Conservation (phyloP, 1,140 invertebrate genomes). For the Idris sp. region DNA sequence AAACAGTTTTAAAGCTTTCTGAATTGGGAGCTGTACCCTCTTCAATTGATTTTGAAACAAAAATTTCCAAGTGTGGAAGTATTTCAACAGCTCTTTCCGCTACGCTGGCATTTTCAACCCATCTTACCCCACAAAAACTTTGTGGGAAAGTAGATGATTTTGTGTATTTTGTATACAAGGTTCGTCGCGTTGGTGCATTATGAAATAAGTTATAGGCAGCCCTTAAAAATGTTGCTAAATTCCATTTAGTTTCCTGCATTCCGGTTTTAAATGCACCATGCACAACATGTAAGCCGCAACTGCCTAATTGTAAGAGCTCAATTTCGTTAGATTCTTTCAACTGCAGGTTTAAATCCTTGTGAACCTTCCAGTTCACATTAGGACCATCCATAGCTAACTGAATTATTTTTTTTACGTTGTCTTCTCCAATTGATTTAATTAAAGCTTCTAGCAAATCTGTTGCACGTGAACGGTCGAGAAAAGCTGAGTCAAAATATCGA, state of each 20-base stretch:
- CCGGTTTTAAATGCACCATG: conserved; percentile 34
- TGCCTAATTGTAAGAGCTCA: conserved; percentile 32
- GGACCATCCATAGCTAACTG: conserved; percentile 29
- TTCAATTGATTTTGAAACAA: conserved; percentile 21
- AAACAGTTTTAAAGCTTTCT: conserved; percentile 46
- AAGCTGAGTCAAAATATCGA: conserved; percentile 24
- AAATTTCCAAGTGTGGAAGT: conserved; percentile 24
- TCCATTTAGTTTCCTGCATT: conserved; percentile 18
- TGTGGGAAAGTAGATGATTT: conserved; percentile 38
- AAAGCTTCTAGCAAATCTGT: conserved; percentile 17
- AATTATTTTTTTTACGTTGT: conserved; percentile 17
- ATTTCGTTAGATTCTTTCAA: conserved; percentile 18
- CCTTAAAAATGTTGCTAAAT: conserved; percentile 48
- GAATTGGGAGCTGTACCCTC: conserved; percentile 27
- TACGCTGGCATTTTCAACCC: conserved; percentile 56
- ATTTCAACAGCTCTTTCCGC: conserved; percentile 42
- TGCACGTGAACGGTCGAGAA: conserved; percentile 4
- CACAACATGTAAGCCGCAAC: conserved; percentile 39
- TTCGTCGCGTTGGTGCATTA: conserved; percentile 4
- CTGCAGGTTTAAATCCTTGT: not conserved
- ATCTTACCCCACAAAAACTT: conserved; percentile 60
- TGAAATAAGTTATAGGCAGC: conserved; percentile 39
- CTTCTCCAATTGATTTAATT: not conserved
- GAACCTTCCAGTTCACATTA: too few species aligned
- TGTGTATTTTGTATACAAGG: conserved; percentile 14